Percentiles rank a stretch among this genome's conserved stretches.
These are phyloP conservation scores for Sesamia nonagrioides DNA, from an alignment of 1,140 invertebrate species.

Conservation along the genomic window DNA sequence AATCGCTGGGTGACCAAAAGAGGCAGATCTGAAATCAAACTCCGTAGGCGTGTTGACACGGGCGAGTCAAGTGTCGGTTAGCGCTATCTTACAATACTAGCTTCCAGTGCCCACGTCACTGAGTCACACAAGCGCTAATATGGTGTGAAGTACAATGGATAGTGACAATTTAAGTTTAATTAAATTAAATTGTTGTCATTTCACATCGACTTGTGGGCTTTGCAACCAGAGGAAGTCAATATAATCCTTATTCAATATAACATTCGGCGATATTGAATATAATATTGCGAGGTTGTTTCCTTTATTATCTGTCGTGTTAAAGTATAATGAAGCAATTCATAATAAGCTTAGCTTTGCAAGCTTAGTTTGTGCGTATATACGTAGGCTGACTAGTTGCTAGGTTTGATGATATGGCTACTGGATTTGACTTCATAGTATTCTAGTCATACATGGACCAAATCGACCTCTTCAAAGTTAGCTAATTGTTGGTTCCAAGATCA, in stretches of 20 bases:
- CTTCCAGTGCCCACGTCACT: constrained; percentile 40
- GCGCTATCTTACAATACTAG: constrained; percentile 33
- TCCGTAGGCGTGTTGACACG: constrained; percentile 43
- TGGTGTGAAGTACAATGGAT: constrained; percentile 25
- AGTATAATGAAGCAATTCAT: not conserved
- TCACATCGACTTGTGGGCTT: constrained; percentile 8
- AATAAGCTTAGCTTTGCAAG: not conserved
- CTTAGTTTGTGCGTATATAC: not conserved
- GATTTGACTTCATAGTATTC: too few relatives aligned
- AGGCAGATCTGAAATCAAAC: constrained; percentile 37
- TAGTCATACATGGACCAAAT: too few relatives aligned
- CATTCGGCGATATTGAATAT: not conserved
- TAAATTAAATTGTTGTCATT: constrained; percentile 25
- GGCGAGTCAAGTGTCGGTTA: constrained; percentile 39
- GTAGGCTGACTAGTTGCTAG: not conserved
- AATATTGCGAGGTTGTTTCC: not conserved
- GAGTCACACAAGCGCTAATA: constrained; percentile 34
- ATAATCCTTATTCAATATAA: constrained; percentile 1
- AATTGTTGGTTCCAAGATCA: too few relatives aligned
- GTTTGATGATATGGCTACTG: too few relatives aligned
- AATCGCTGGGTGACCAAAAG: not conserved
- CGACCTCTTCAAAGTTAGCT: too few relatives aligned
- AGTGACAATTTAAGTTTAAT: constrained; percentile 2
- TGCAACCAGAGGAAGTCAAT: not conserved
- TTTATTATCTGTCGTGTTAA: not conserved